Percentiles rank a stretch among this genome's conserved stretches.
phyloP scores from a whole-genome alignment of 2,797 vertebrate genomes.

The Delichon dasypus region DNA sequence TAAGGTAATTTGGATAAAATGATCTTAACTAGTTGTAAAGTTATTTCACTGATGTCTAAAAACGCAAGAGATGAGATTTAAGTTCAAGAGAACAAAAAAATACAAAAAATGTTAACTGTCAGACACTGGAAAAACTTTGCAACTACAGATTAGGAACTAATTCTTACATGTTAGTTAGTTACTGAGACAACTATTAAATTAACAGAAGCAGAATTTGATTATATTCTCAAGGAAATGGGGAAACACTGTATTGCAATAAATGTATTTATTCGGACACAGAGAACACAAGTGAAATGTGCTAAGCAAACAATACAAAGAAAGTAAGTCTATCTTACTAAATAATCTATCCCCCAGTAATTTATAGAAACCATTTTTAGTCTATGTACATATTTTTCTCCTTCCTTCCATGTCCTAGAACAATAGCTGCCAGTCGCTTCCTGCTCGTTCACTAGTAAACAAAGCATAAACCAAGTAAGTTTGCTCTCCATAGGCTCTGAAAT shows the following conservation, averaged over 20 bases:
- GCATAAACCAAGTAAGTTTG: neutral
- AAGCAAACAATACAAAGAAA: neutral
- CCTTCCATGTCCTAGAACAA: neutral
- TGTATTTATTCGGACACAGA: neutral
- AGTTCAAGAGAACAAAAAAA: neutral
- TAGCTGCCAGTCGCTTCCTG: conserved; percentile 10
- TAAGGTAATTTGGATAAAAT: neutral
- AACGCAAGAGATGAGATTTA: neutral
- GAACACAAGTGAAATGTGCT: neutral
- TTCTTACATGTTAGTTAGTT: neutral
- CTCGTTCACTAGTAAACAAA: conserved; percentile 12
- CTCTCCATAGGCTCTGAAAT: neutral
- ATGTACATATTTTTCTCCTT: neutral
- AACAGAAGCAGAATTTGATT: neutral
- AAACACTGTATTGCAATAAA: neutral
- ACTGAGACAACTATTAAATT: neutral
- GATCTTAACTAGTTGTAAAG: neutral
- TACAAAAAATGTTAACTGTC: neutral
- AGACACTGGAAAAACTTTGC: neutral
- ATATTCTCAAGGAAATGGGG: neutral
- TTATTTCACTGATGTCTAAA: neutral
- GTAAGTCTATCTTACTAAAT: neutral
- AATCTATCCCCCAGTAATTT: neutral
- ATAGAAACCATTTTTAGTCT: neutral
- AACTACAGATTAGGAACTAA: neutral